Evolutionary conservation across 2,797 vertebrate genomes (phyloP), one percentile per base, ranked within the genome.

Genomic region (Sylvia borin): DNA sequence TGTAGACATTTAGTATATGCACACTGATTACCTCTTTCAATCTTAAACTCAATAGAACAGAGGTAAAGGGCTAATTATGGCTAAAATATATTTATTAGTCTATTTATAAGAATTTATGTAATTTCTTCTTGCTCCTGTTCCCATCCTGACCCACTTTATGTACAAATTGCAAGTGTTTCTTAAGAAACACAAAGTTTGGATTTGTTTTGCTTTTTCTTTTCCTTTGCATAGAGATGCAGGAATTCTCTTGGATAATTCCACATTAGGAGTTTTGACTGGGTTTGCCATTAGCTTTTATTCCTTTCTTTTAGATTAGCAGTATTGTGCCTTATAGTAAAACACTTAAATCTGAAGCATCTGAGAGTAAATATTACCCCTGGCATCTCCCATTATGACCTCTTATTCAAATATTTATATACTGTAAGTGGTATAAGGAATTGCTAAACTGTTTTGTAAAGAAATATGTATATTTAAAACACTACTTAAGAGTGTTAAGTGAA

Each of bases 11-110:
- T 95, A 94, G 60, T 93, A 95, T 95, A 95, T 96, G 92, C 88
- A 95, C 95, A 90, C 67, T 91, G 95, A 78, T 97, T 96, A 96
- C 96, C 95, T 96, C 96, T 96, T 96, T 89, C 92, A 95, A 16
- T 87, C 84, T 85, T 96, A 89, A 96, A 74, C 93, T 96, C 84
- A 95, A 78, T 93, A 96, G 93, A 93, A 94, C 85, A 91, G 95
- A 97, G 95, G 93, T 96, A 96, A 97, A 97, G 95, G 95, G 95
- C 96, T 97, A 97, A 93, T 74, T 95, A 91, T 78, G 92, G 83
- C 84, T 91, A 81, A 88, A 93, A 88, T 85, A 47, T 94, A 96
- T 97, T 97, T 96, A 97, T 96, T 95, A 95, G 94, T 96, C 91
- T 97, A 93, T 96, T 96, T 96, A 95, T 96, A 88, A 95, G 88